Percentiles rank a stretch among this genome's conserved stretches.
phyloP scores from a whole-genome alignment of 1,140 invertebrate species.

The Brachystomella parvula region DNA sequence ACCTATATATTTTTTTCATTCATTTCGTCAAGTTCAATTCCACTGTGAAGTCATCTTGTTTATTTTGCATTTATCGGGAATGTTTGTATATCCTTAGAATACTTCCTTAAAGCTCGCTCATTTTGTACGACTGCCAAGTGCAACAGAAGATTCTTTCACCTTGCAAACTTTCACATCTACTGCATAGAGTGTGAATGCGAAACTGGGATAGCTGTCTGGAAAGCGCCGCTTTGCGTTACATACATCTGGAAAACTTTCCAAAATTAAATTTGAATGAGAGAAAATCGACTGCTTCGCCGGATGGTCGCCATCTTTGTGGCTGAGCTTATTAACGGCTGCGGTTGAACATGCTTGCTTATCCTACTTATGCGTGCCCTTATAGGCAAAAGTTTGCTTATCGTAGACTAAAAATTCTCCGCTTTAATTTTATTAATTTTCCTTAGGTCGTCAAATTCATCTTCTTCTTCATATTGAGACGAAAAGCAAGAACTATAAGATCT shows the following conservation, averaged over 20 bases:
- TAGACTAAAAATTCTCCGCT: too few relatives aligned
- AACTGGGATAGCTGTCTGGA: not conserved
- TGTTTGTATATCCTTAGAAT: not conserved
- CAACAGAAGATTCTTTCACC: not conserved
- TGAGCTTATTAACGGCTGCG: not conserved
- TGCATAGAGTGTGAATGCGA: not conserved
- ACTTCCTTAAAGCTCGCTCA: not conserved
- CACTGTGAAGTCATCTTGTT: not conserved
- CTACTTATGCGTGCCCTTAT: too few relatives aligned
- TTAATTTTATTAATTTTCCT: not conserved
- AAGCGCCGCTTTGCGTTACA: too few relatives aligned
- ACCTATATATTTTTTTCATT: not conserved
- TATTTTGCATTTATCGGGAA: not conserved
- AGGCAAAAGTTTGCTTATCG: too few relatives aligned
- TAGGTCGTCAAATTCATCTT: not conserved
- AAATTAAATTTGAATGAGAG: not conserved
- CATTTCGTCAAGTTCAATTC: not conserved
- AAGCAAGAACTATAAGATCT: not conserved
- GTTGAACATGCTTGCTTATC: too few relatives aligned
- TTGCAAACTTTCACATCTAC: not conserved
- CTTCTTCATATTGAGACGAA: not conserved
- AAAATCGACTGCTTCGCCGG: not conserved
- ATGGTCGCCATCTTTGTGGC: not conserved
- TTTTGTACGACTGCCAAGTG: not conserved
- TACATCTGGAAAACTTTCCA: not conserved